Base-by-base conservation (phyloP, 2,113 vertebrate genomes). In the Paratilapia polleni region DNA sequence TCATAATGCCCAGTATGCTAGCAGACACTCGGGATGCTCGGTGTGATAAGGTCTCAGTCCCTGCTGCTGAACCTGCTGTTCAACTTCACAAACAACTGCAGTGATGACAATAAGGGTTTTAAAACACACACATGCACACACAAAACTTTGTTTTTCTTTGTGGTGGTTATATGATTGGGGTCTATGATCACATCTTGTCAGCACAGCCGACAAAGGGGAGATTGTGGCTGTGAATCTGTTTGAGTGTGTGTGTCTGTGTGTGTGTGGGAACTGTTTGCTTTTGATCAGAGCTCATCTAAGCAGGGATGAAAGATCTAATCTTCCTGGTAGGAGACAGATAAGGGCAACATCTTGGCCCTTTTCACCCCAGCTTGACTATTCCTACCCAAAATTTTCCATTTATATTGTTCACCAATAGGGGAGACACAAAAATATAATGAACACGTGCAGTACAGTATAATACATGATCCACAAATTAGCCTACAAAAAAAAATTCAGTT, bases 1-100 rank as follows among this genome's bases (percentile, higher is more conserved):
- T 94, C 86, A 90, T 88, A 92, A 92, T 83, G 88, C 91, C 82
- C 91, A 80, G 85, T 90, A 75, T 91, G 90, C 85, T 49, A 26
- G 64, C 31, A n/a, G 89, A 90, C 76, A 82, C 70, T 70, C 56
- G 61, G 82, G 83, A 88, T 8, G 34, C 84, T 36, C 2, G 22
- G 22, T 79, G 87, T 60, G 91, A 92, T 90, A 89, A 89, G 85
- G 86, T 78, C 84, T 78, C 61, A 22, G 75, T 82, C 80, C 84
- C 84, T 64, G 60, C 84, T 83, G 87, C 80, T 82, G 64, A 75
- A 75, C 92, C 85, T 64, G 84, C 89, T 90, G 91, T 91, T 93
- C 87, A 81, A 90, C 83, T 92, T 83, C 73, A 78, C 88, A 88
- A 92, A 85, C 80, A 88, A 86, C 68, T 58, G 49, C 77, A 14